Evolutionary conservation across 2,888 invertebrate species (phyloP).

Genomic region (Polymixis lichenea): DNA sequence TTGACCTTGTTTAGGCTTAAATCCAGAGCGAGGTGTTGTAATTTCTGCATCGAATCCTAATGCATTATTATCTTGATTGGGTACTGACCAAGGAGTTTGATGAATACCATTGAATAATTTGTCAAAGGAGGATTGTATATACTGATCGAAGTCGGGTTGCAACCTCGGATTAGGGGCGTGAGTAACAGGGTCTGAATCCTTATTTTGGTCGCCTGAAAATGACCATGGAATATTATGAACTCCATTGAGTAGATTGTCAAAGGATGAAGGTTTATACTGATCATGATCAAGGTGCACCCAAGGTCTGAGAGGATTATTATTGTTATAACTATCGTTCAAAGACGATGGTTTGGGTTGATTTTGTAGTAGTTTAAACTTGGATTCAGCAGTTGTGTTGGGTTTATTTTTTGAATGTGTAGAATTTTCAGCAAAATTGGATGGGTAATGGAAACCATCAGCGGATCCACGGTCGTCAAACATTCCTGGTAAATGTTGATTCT

Average conservation of each 20-base stretch:
- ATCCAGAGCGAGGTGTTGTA: not conserved
- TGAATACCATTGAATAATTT: slow-evolving; percentile 15
- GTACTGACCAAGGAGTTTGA: slow-evolving; percentile 3
- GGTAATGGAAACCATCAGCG: no score
- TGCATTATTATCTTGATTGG: slow-evolving; percentile 8
- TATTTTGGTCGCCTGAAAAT: not conserved
- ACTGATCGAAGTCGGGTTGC: slow-evolving; percentile 10
- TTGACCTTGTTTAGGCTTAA: not conserved
- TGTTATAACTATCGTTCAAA: not conserved
- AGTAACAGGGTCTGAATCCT: not conserved
- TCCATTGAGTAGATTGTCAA: slow-evolving; percentile 16
- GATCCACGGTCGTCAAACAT: no score
- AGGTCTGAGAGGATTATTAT: slow-evolving; percentile 5
- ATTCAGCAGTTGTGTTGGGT: not conserved
- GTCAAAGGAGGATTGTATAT: slow-evolving; percentile 4
- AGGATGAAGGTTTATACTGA: slow-evolving; percentile 19
- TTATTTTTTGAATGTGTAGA: not conserved
- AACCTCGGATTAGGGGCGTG: not conserved
- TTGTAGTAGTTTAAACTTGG: not conserved
- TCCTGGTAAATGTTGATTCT: not conserved
- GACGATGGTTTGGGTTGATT: slow-evolving; percentile 1
- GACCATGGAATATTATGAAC: slow-evolving; percentile 18
- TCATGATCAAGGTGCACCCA: slow-evolving; percentile 8
- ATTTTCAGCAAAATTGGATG: not conserved
- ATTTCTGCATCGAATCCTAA: not conserved